Conservation (phyloP, 2,113 vertebrate genomes). For the Sprattus sprattus region DNA sequence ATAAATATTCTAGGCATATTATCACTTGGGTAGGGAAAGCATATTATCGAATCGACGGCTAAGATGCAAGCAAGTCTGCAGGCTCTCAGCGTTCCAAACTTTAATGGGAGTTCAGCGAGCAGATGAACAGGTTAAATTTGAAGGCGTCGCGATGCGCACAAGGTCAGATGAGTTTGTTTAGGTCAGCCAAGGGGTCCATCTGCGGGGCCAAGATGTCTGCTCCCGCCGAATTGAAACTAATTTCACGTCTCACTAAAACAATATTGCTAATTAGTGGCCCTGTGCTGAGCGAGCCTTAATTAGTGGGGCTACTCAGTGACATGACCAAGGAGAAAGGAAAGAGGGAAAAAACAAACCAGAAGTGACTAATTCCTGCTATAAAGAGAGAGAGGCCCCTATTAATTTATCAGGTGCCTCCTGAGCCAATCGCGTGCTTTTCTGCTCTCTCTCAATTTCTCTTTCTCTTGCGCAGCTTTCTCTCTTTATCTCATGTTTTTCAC, state of each 20-base stretch:
- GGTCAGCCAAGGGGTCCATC: background rate
- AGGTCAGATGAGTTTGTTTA: background rate
- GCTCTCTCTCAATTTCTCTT: background rate
- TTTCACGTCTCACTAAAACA: conserved; percentile 40
- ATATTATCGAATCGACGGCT: background rate
- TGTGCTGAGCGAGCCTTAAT: conserved; percentile 63
- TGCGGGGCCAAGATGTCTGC: conserved; percentile 25
- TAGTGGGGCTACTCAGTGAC: conserved; percentile 67
- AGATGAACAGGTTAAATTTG: conserved; percentile 7
- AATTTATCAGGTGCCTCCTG: background rate
- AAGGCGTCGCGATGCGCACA: background rate
- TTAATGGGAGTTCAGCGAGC: conserved; percentile 5
- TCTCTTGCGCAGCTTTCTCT: background rate
- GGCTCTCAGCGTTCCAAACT: background rate
- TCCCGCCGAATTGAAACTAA: conserved; percentile 60
- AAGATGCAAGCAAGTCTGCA: background rate
- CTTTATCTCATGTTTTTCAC: background rate
- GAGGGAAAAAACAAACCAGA: background rate
- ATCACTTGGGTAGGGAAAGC: background rate
- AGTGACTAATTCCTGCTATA: background rate
- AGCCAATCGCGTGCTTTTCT: background rate
- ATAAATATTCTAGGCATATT: background rate
- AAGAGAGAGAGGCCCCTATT: background rate
- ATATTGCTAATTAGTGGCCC: conserved; percentile 64
- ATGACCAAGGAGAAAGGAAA: conserved; percentile 41